Evolutionary conservation across 1,140 invertebrate species (phyloP).

Genomic region (Oscheius sp.): DNA sequence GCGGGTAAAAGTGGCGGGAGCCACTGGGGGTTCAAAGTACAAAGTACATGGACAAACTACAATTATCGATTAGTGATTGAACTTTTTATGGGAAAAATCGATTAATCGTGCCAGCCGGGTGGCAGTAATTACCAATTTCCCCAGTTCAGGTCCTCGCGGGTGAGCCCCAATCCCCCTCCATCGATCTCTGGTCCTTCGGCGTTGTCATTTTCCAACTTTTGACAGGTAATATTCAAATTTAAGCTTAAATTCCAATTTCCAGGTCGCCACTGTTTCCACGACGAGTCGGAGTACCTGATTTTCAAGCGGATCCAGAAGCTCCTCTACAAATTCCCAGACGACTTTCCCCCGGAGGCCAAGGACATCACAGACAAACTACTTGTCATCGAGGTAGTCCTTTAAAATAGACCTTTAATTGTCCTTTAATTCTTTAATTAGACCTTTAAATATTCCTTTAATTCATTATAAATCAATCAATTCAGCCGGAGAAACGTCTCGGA

Average conservation of each 20-base stretch:
- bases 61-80: no score
- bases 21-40: no score
- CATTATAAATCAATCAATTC: not conserved
- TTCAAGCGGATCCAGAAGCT: constrained; percentile 90
- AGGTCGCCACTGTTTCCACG: constrained; percentile 80
- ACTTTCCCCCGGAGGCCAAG: constrained; percentile 77
- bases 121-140: no score
- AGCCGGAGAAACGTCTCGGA: constrained; percentile 20
- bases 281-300: constrained; percentile 79
- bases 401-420: not conserved
- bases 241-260: constrained; percentile 61
- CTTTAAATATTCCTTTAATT: not conserved
- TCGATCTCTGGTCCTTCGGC: constrained; percentile 92
- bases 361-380: constrained; percentile 83
- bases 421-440: not conserved
- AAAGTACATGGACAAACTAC: no score
- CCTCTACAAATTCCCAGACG: constrained; percentile 86
- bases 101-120: no score
- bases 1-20: no score
- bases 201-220: constrained; percentile 96
- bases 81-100: no score
- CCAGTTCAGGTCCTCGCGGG: constrained; percentile 62
- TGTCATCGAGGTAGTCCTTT: constrained; percentile 63
- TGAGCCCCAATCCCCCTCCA: constrained; percentile 64
- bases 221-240: not conserved